A percentile compares a stretch with the other conserved stretches of the same genome.
These are phyloP conservation scores for Pammene fasciana DNA, from an alignment of 2,888 invertebrate genomes.

Conservation along the genomic window DNA sequence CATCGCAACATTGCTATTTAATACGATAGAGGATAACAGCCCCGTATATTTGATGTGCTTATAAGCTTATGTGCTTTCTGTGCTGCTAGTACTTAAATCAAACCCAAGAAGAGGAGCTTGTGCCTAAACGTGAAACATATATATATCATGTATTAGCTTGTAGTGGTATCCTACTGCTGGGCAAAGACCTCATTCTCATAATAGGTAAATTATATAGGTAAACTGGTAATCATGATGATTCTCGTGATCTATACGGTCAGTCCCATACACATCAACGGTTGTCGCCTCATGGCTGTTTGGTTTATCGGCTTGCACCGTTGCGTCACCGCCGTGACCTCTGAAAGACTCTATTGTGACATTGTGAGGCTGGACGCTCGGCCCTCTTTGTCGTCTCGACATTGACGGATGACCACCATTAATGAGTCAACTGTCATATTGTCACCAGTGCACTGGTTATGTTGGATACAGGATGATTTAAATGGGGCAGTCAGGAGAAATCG, in stretches of 20 bases:
- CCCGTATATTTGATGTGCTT: no score
- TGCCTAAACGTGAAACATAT: no score
- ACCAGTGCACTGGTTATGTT: conserved; percentile 43
- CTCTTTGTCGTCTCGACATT: conserved; percentile 57
- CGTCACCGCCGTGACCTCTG: conserved; percentile 42
- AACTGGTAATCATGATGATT: no score
- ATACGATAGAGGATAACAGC: no score
- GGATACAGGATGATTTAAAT: not conserved
- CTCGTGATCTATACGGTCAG: not conserved
- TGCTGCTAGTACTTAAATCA: no score
- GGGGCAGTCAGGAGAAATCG: not conserved
- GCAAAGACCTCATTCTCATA: no score
- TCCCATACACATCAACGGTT: conserved; percentile 9
- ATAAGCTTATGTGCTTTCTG: no score
- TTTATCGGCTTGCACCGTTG: conserved; percentile 34
- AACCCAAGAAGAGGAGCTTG: no score
- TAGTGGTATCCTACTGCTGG: no score
- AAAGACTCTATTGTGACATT: conserved; percentile 45
- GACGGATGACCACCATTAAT: conserved; percentile 58
- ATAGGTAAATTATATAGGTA: no score
- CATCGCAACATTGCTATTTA: no score
- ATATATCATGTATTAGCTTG: no score
- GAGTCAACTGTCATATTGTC: conserved; percentile 48
- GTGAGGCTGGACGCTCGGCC: conserved; percentile 47
- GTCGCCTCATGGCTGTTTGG: conserved; percentile 24